Base-by-base conservation (phyloP, 1,140 invertebrate species). In the Ostrea denselamellosa region DNA sequence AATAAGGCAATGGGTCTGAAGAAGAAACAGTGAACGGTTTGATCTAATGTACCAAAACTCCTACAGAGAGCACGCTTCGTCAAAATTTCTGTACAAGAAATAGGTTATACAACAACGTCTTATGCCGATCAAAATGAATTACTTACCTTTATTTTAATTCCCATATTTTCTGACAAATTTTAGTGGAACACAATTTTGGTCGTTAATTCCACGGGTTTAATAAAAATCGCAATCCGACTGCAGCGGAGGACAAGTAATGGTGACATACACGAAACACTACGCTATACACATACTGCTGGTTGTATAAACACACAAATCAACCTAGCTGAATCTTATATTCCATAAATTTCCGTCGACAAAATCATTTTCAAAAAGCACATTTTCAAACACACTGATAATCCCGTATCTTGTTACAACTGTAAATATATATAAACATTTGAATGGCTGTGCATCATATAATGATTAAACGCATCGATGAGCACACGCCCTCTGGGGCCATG, bases 401-500 rank as follows among this genome's bases (percentile, higher is more conserved):
- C 68, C 9, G 68, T 28, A 28, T 77, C 56, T 62, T 62, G 17
- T 34, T 77, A 77, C 3, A 77, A 34, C 68, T 9, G 8, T 28
- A 12, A 28, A 77, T 28, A 25, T 28, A 14, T 77, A 77, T 77
- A 77, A 77, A 28, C 8, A 12, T 77, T 77, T 77, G 68, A 77
- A 77, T 28, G 25, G 68, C 28, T 71, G 22, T 28, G 68, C 68
- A 34, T 77, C 68, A 77, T 77, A 25, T 77, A 77, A 77, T 77
- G 68, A 77, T 8, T 77, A 12, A 10, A 77, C 68, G 68, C 68
- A 28, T 34, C 28, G 28, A 25, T 77, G 68, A 77, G 25, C 68
- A 77, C 25, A 34, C 68, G 68, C 68, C 68, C 68, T 77, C 68
- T 77, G 10, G 68, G 68, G 68, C 28, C 68, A 77, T 77, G 28